Evolutionary conservation across 2,888 invertebrate species (phyloP).

Genomic region (Zhuqinia jingwanae): DNA sequence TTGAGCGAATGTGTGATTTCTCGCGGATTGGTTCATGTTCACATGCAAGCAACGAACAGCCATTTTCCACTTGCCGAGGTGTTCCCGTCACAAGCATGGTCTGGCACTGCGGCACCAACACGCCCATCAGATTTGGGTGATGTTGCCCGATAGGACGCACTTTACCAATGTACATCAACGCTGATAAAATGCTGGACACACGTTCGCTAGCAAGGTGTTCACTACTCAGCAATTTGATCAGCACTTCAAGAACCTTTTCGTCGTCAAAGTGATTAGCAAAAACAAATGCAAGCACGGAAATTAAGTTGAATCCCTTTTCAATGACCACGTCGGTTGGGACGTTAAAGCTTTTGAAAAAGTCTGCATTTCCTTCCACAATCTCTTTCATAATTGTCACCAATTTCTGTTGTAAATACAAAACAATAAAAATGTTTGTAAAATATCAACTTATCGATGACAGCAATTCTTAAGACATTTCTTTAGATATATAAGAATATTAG

Average conservation of each 20-base stretch:
- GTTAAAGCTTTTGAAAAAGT: constrained; percentile 88
- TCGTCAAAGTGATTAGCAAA: constrained; percentile 96
- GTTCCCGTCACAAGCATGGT: constrained; percentile 94
- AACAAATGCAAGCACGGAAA: constrained; percentile 94
- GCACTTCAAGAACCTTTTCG: constrained; percentile 89
- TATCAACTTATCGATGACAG: no score
- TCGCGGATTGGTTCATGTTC: constrained; percentile 85
- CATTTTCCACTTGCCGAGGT: constrained; percentile 97
- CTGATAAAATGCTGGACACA: constrained; percentile 90
- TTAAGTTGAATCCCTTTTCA: constrained; percentile 92
- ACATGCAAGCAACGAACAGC: constrained; percentile 95
- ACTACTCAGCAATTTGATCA: constrained; percentile 86
- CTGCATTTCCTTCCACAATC: constrained; percentile 86
- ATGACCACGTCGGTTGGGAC: constrained; percentile 91
- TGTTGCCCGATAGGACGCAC: constrained; percentile 90
- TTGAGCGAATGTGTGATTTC: constrained; percentile 77
- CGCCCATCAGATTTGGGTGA: constrained; percentile 88
- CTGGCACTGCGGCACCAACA: constrained; percentile 92
- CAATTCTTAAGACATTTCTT: no score
- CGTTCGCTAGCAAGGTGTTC: constrained; percentile 90
- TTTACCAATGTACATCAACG: constrained; percentile 93
- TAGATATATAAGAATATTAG: neutral
- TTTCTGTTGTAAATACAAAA: constrained; percentile 81
- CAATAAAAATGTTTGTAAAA: no score
- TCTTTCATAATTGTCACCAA: constrained; percentile 86